Evolutionary conservation across 2,113 vertebrate species (phyloP), one percentile per base, ranked within the genome.

Genomic region (Lophochroa leadbeateri): DNA sequence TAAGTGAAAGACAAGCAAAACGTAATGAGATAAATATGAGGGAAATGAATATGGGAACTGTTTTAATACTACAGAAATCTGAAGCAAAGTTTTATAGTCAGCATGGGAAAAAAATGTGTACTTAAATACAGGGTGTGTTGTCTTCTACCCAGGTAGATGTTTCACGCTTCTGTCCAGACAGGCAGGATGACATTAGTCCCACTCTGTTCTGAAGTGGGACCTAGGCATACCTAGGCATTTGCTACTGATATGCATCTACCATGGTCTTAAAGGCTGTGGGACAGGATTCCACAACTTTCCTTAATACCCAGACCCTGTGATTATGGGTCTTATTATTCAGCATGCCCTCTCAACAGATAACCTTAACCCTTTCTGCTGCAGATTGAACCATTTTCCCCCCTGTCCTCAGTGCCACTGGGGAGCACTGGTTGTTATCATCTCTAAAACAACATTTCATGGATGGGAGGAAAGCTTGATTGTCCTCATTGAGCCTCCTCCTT

Each of bases 201-300:
- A 46, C 37, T 86, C 11, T 78, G 29, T 47, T 90, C 37, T 79
- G 31, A 72, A 86, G 35, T 65, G 64, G 28, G 24, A 86, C 39
- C 44, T 79, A 91, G 68, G 72, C 18, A 41, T 65, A 69, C 15
- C 41, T 70, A 31, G 44, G n/a, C 29, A 52, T 31, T 53, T 8
- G 11, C n/a, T 80, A 15, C 20, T 49, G 47, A 64, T 70, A 78
- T 20, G 21, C 35, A 82, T n/a, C 76, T 80, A 4, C 41, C 53
- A 25, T 53, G 68, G 64, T 70, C 81, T 91, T 86, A 78, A 85
- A 91, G 27, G 63, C 47, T 72, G 82, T 69, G 37, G 49, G 44
- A 58, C 49, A 88, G 78, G 82, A 92, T 89, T 94, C 76, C 67
- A 86, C 39, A 83, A 9, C 19, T 33, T 91, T 33, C 41, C 49